Evolutionary conservation across 2,797 vertebrate species (phyloP).

Genomic region (Falco naumanni): DNA sequence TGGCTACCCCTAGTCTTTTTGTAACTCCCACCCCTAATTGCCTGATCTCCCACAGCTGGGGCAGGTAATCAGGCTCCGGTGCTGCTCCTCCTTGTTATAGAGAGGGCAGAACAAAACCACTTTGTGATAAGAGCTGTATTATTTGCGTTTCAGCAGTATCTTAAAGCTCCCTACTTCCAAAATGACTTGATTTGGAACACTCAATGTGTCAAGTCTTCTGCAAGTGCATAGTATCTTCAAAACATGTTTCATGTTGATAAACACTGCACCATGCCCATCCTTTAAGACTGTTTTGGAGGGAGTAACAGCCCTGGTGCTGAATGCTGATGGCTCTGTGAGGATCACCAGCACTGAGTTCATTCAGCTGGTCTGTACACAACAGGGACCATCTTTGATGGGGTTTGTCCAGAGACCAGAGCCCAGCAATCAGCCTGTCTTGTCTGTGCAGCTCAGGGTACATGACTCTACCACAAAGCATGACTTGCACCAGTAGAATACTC

Average conservation of each 20-base stretch:
- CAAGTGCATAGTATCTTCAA: not conserved
- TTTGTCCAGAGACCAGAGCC: not conserved
- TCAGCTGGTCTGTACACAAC: not conserved
- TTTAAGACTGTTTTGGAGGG: not conserved
- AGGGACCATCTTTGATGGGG: not conserved
- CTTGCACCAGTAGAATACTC: not conserved
- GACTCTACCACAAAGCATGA: not conserved
- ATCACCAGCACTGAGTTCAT: not conserved
- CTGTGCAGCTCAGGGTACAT: not conserved
- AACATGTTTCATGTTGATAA: not conserved
- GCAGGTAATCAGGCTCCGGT: not conserved
- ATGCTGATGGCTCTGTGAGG: not conserved
- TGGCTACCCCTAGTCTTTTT: rapidly evolving
- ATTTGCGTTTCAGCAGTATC: not conserved
- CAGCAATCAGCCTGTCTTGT: too few relatives aligned
- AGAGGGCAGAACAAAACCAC: not conserved
- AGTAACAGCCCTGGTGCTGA: not conserved
- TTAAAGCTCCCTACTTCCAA: not conserved
- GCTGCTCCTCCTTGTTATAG: not conserved
- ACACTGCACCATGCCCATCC: not conserved
- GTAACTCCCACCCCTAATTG: not conserved
- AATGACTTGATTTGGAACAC: not conserved
- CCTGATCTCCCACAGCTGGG: not conserved
- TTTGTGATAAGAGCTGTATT: not conserved
- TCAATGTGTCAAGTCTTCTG: not conserved